A percentile compares a stretch with the other conserved stretches of the same genome.
phyloP scores from a whole-genome alignment of 1,140 invertebrate species.

The Drosophila ironensis region DNA sequence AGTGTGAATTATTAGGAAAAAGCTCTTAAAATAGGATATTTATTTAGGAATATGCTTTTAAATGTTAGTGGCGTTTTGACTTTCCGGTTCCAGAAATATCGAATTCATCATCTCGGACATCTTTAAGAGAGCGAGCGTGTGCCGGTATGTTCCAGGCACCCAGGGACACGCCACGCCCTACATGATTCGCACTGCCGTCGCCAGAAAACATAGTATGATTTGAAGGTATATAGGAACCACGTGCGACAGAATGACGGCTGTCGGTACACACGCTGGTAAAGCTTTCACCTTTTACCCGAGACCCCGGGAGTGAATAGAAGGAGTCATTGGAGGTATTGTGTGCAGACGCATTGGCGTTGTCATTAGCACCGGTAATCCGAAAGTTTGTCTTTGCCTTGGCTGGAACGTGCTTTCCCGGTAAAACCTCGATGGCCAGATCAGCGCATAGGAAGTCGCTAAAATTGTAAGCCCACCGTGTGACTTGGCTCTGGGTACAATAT shows the following conservation, averaged over 20 bases:
- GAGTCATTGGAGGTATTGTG: conserved; percentile 14
- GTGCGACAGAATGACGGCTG: conserved; percentile 1
- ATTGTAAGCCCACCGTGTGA: conserved; percentile 60
- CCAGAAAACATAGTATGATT: conserved; percentile 19
- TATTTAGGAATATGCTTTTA: neutral
- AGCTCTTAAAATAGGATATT: too few relatives aligned
- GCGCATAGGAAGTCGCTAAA: conserved; percentile 68
- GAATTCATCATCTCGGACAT: conserved; percentile 13
- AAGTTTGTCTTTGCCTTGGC: conserved; percentile 23
- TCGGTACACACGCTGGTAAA: neutral
- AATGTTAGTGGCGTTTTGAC: neutral
- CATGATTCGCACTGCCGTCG: too few relatives aligned
- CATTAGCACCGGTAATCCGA: neutral
- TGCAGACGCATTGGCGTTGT: neutral
- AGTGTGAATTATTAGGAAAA: too few relatives aligned
- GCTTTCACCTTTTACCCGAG: neutral
- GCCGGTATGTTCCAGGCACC: conserved; percentile 4
- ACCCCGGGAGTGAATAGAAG: neutral
- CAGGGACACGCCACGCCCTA: too few relatives aligned
- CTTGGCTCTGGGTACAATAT: conserved; percentile 64
- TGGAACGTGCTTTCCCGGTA: conserved; percentile 57
- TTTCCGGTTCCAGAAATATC: neutral
- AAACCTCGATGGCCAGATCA: conserved; percentile 52
- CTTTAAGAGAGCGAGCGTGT: neutral
- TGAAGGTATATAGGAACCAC: neutral